These are phyloP conservation scores for Ladona fulva DNA, from an alignment of 1,140 invertebrate genomes.

Conservation along the genomic window DNA sequence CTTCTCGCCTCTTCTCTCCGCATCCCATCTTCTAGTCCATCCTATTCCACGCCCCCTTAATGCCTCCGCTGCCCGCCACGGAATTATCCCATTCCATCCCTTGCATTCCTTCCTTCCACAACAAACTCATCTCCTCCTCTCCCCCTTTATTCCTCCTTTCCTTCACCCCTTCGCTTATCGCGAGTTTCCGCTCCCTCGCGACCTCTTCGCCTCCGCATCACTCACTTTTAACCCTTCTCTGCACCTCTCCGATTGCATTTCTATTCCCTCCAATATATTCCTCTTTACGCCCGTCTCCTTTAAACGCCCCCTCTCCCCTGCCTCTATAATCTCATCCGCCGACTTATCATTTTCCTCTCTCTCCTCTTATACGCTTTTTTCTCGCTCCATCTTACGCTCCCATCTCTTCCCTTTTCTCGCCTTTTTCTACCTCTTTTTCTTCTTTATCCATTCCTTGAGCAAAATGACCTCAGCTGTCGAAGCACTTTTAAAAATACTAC, in stretches of 20 bases:
- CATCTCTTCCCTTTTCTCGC: background rate
- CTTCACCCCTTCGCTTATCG: background rate
- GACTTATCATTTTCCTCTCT: background rate
- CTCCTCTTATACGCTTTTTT: background rate
- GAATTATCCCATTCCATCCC: background rate
- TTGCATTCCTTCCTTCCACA: background rate
- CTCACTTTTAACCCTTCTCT: background rate
- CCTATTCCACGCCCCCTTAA: background rate
- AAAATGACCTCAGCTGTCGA: no score
- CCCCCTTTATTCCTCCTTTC: background rate
- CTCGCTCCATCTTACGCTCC: background rate
- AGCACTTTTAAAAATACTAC: no score
- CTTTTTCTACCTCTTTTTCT: background rate
- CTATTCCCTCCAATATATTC: background rate
- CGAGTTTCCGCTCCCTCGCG: background rate
- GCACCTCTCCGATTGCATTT: background rate
- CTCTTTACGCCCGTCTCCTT: no score
- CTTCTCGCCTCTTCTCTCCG: background rate
- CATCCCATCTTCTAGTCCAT: background rate
- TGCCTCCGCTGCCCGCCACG: background rate
- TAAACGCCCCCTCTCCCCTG: background rate
- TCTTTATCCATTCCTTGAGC: background rate
- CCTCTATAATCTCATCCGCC: background rate
- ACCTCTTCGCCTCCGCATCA: background rate
- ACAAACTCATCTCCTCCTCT: background rate